Evolutionary conservation across 2,888 invertebrate genomes (phyloP), one percentile per base, ranked within the genome.

Genomic region (Chalcis sispes): DNA sequence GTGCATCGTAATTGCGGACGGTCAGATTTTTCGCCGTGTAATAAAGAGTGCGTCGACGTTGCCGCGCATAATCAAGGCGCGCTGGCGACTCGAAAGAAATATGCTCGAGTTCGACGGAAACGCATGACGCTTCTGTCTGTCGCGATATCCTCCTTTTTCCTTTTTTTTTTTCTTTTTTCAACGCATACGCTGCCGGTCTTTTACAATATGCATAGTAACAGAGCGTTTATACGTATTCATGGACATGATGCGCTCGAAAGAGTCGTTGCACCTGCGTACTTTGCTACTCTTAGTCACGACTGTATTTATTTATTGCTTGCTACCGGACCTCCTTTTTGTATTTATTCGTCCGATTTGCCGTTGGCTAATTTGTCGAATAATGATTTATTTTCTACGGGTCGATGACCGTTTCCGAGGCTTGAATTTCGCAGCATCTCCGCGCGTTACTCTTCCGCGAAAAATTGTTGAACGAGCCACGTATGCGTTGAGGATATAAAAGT

Each of bases 221-320:
- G n/a, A n/a, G n/a, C n/a, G n/a, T n/a, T n/a, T 40, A 42, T 32
- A 3, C 25, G 29, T 15, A n/a, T 10, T 2, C 13, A 15, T 46
- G 15, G 4, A 46, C 13, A 13, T n/a, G 48, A 46, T 25, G 25
- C 1, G 20, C 18, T 32, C 18, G 54, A 36, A 25, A 10, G 23
- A 15, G 42, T 48, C 72, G 54, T 67, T 67, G 61, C 64, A 77
- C 77, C 77, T 72, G 72, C 10, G 40, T n/a, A 3, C 15, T 7
- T 54, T 10, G n/a, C n/a, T 1, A 18, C 42, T 59, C 48, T 74
- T 74, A 74, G 67, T 74, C 74, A 74, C 29, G 18, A 10, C 29
- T 27, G 32, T 59, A 52, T 73, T 73, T 73, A 59, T 64, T 67
- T 67, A 59, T 67, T 50, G 32, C n/a, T n/a, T n/a, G n/a, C n/a